A percentile compares a stretch with the other conserved stretches of the same genome.
Evolutionary conservation across 2,797 vertebrate genomes (phyloP).

Genomic region (Amazona ochrocephala): DNA sequence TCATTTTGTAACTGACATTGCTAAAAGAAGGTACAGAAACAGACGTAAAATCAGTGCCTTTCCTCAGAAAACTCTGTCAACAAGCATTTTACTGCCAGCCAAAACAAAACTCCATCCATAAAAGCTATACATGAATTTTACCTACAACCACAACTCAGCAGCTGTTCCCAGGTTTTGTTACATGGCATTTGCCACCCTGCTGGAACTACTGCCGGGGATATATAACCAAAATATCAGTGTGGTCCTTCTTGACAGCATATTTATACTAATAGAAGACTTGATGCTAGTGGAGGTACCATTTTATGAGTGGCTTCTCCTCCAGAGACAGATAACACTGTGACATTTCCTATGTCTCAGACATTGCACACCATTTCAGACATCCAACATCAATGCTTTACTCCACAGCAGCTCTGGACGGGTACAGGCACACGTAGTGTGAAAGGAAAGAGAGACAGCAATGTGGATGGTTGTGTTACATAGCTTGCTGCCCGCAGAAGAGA

Average conservation of each 20-base stretch:
- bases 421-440: fast-evolving
- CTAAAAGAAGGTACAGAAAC: no score
- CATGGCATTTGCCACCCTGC: background rate
- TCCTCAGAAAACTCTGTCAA: no score
- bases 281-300: background rate
- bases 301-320: background rate
- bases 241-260: background rate
- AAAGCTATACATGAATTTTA: background rate
- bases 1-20: no score
- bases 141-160: background rate
- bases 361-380: background rate
- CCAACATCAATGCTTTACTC: background rate
- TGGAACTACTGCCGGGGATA: background rate
- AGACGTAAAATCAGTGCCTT: no score
- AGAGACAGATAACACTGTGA: background rate
- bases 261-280: background rate
- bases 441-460: no score
- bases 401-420: background rate
- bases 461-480: no score
- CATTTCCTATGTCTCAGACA: background rate
- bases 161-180: background rate
- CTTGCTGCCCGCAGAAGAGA: no score
- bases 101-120: background rate
- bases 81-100: background rate
- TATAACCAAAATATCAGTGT: background rate